Base-by-base conservation (phyloP, 2,888 invertebrate species). In the Meghimatium bilineatum region DNA sequence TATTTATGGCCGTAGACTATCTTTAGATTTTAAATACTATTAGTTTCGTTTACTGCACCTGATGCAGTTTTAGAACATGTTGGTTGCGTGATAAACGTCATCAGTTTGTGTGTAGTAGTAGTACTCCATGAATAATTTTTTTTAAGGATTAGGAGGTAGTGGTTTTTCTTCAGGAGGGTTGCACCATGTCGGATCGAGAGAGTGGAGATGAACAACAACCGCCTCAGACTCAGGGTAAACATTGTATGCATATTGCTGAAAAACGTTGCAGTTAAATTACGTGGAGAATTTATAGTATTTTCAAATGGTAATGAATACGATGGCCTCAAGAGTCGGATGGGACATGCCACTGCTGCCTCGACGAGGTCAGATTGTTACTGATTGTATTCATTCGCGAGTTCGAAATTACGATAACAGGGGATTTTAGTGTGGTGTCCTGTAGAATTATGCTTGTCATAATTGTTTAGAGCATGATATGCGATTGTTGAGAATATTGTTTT, bases 121-220 rank as follows among this genome's bases (percentile, higher is more conserved):
- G 87, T 88, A 90, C 89, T 89, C 90, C 89, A 91, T 92, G 90
- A 91, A 92, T 92, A 90, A 92, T 92, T 92, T 88, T 92, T 91
- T 87, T 90, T 88, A 87, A 85, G 90, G 88, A 90, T 90, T 91
- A 92, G 91, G 91, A 91, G 91, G 91, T 91, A 92, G 90, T 87
- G 90, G 89, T 88, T 89, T 91, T 88, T 91, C 71, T 85, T 78
- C 63, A 49, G 92, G 91, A 92, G 91, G 92, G 91, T 92, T 92
- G 92, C 89, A 92, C 91, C 91, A 94, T 94, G 94, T 94, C 94
- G 93, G 94, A 94, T 90, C 92, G 93, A 87, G 93, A 93, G 89
- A 93, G 93, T 90, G 93, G 93, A 90, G 93, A 94, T 88, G 93
- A 94, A 88, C 92, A 91, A 89, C 91, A 89, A 89, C 92, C 92